Evolutionary conservation across 2,888 invertebrate species (phyloP).

Genomic region (Ennomos erosarius): DNA sequence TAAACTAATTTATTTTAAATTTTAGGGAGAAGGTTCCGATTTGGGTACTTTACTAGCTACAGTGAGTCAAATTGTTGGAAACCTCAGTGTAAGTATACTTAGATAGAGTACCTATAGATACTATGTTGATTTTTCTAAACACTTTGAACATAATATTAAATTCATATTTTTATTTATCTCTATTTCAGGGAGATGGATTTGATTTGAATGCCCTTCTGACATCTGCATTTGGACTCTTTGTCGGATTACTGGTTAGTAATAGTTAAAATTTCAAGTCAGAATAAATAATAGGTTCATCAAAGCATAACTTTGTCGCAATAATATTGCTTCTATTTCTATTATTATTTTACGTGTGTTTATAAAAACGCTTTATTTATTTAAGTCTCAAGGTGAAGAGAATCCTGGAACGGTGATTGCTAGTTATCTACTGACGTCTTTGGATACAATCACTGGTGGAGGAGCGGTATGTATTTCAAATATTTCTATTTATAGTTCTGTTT

Average conservation of each 20-base stretch:
- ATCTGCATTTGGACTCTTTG: conserved; percentile 74
- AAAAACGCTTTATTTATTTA: conserved; percentile 32
- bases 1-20: conserved; percentile 28
- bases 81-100: conserved; percentile 79
- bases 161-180: conserved; percentile 6
- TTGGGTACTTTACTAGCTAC: conserved; percentile 74
- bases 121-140: too few relatives aligned
- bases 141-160: too few relatives aligned
- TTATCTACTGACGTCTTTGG: conserved; percentile 74
- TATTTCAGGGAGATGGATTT: conserved; percentile 76
- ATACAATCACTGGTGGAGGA: conserved; percentile 79
- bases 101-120: conserved; percentile 4
- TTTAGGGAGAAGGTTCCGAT: conserved; percentile 78
- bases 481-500: not conserved
- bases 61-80: conserved; percentile 76
- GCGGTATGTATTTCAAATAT: conserved; percentile 59
- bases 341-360: conserved; percentile 1
- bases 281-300: too few relatives aligned
- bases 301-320: too few relatives aligned
- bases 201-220: conserved; percentile 75
- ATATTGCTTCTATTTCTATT: not conserved
- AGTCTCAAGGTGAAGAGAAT: conserved; percentile 78
- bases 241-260: conserved; percentile 76
- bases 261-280: not conserved
- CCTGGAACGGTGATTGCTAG: conserved; percentile 75